phyloP scores from a whole-genome alignment of 2,888 invertebrate genomes.

The Seladonia tumulorum region DNA sequence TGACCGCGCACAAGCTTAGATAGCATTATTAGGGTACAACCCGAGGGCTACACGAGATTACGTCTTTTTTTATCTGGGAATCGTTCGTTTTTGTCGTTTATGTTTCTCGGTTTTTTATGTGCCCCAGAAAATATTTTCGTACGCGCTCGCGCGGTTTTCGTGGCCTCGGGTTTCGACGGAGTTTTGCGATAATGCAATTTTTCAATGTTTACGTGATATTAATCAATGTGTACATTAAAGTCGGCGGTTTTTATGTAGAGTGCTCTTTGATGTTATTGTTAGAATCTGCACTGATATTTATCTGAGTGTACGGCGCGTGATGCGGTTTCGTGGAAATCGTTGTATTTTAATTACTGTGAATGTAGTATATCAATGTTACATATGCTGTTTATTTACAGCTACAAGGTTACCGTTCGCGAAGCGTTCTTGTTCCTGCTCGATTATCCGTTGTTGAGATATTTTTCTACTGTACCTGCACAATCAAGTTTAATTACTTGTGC shows the following conservation, averaged over 20 bases:
- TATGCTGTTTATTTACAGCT: background rate
- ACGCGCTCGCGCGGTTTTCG: no score
- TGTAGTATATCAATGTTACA: background rate
- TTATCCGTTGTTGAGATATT: no score
- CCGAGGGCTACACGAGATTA: background rate
- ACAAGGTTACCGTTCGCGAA: background rate
- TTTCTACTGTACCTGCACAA: no score
- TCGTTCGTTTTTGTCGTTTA: background rate
- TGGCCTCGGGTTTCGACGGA: background rate
- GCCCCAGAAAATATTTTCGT: background rate
- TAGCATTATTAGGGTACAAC: conserved; percentile 4
- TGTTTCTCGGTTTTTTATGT: background rate
- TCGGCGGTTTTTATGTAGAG: background rate
- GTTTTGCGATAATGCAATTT: background rate
- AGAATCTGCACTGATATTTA: background rate
- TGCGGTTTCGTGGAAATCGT: background rate
- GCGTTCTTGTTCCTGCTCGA: background rate
- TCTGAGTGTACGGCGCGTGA: background rate
- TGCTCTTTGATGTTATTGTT: background rate
- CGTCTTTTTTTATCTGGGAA: background rate
- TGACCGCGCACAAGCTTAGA: background rate
- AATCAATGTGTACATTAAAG: background rate
- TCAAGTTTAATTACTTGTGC: no score
- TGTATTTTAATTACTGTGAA: background rate
- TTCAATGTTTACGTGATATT: background rate